Base-by-base conservation (phyloP, 2,113 vertebrate genomes). In the Grallaria varia region DNA sequence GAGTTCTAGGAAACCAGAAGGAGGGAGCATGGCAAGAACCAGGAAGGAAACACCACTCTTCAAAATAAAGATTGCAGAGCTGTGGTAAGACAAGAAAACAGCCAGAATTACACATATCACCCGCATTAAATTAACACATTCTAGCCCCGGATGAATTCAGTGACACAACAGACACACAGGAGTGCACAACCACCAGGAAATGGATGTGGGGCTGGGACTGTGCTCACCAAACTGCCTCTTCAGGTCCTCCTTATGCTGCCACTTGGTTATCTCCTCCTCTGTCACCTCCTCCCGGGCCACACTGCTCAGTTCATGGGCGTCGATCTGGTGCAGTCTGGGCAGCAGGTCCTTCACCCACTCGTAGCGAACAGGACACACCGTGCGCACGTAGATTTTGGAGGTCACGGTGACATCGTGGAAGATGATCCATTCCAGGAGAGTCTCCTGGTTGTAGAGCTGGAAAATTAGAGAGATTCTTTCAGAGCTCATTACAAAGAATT, bases 361-460 rank as follows among this genome's bases (percentile, higher is more conserved):
- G 7, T 99, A 99, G 88, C 98, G 99, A 78, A 99, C 98, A 11
- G 99, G 99, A 97, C 99, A 99, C 68, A 99, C 98, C 0, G 99
- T 99, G 97, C 99, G 98, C 89, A 99, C 97, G 22, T 99, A 99
- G 56, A 99, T 98, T 87, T 98, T 98, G 16, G 99, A 99, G 24
- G 99, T 99, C 81, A 99, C 99, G 80, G 98, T 96, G 92, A 99
- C 98, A 37, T 99, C 99, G 20, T 99, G 99, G 97, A 99, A 99
- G 96, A 99, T 98, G 96, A 99, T 98, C 99, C 99, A 99, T 93
- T 99, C 98, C 25, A 99, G 98, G 75, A 97, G 97, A 35, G 88
- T 94, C 96, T 99, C 99, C 96, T 99, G 98, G 64, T 99, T 98
- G 97, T 98, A 98, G 14, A 99, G 97, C 99, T 99, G 89, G 23